Evolutionary conservation across 53 echinoderm and acorn worm genomes (phyloP).

Genomic region (Arbacia lixula): DNA sequence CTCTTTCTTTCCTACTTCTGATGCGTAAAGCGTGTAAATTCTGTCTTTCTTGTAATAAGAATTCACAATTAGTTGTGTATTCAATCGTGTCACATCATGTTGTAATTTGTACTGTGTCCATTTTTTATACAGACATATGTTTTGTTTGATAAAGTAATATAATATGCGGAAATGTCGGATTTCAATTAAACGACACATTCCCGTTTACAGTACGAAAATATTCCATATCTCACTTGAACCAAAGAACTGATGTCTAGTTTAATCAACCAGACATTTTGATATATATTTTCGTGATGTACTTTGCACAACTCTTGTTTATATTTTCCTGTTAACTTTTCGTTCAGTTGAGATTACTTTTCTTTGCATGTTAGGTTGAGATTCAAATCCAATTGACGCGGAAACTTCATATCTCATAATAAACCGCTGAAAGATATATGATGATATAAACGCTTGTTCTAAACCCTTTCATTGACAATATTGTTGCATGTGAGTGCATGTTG

Average conservation of each 20-base stretch:
- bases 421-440: slow-evolving; percentile 50
- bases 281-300: too few species aligned
- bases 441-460: slow-evolving; percentile 27
- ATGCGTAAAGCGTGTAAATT: background rate
- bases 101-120: slow-evolving; percentile 11
- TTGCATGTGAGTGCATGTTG: background rate
- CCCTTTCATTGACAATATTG: background rate
- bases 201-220: too few species aligned
- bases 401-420: slow-evolving; percentile 41
- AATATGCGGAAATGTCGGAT: too few species aligned
- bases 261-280: too few species aligned
- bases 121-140: slow-evolving; percentile 39
- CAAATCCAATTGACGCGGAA: background rate
- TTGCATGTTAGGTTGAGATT: slow-evolving; percentile 31
- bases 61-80: slow-evolving; percentile 21
- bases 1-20: too few species aligned
- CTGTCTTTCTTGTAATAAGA: slow-evolving; percentile 28
- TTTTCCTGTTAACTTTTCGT: slow-evolving; percentile 45
- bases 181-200: too few species aligned
- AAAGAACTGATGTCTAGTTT: too few species aligned
- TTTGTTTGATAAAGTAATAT: too few species aligned
- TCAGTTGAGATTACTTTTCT: slow-evolving; percentile 28
- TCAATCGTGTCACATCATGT: slow-evolving; percentile 23
- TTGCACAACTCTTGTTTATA: slow-evolving; percentile 53
- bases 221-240: too few species aligned